Evolutionary conservation across 30 jellyfish, hydroid and myxozoan species (phyloP), one percentile per base, ranked within the genome.

Genomic region (Thelohanellus kitauei): DNA sequence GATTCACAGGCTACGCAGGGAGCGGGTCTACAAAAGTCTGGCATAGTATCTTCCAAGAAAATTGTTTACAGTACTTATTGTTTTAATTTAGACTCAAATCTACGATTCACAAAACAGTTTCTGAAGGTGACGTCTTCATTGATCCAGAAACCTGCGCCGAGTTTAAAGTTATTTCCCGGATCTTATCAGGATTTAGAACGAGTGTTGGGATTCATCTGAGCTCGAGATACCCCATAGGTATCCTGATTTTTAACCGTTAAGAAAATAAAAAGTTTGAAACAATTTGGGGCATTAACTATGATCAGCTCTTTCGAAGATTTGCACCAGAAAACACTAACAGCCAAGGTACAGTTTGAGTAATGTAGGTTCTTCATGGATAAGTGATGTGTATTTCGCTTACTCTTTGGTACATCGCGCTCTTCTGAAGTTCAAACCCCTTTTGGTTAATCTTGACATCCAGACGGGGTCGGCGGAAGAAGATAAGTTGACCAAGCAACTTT

Each of bases 1-100:
- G 65, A 53, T 75, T 54, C 55, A 75, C 95, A 0, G 95, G 95
- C 1, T 75, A 75, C 46, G 38, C 60, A 2, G 95, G 95, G 14
- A 32, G 22, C 14, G 50, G 73, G 42, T 83, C 95, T 2, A 48
- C 50, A 23, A 61, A 84, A 15, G 55, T 75, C 9, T 75, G 95
- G 95, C 43, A 34, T 41, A 75, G 85, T 33, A 75, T 75, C 4
- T 75, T 62, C 66, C 53, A 62, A 47, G 88, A 75, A 25, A 75
- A 75, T 42, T 75, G 95, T 40, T 75, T 75, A 23, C 38, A 43
- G 85, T 62, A 43, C n/a, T n/a, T n/a, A n/a, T n/a, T n/a, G n/a
- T n/a, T n/a, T n/a, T n/a, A n/a, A n/a, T n/a, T n/a, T n/a, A n/a
- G n/a, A n/a, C n/a, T n/a, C n/a, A n/a, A n/a, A n/a, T n/a, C n/a